A percentile compares a stretch with the other conserved stretches of the same genome.
phyloP scores from a whole-genome alignment of 2,113 vertebrate genomes.

The Cygnus buccinator region DNA sequence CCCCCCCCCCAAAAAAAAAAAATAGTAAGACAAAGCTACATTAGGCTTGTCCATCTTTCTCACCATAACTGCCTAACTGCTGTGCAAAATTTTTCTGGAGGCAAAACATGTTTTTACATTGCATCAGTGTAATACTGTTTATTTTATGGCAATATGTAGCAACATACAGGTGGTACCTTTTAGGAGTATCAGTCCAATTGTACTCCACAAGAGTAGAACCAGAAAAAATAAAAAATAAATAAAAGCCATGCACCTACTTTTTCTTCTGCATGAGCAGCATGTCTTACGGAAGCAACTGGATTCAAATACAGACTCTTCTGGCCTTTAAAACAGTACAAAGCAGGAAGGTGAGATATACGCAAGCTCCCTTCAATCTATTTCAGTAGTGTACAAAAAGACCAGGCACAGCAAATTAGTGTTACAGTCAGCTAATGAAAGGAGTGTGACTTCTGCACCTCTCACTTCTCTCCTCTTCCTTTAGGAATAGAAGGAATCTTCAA shows the following conservation, averaged over 20 bases:
- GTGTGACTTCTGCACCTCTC: background rate
- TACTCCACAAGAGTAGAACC: background rate
- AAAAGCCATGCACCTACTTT: background rate
- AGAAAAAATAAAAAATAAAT: background rate
- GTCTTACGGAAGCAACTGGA: rapidly evolving
- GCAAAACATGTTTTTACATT: background rate
- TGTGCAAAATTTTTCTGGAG: background rate
- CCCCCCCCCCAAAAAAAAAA: no score
- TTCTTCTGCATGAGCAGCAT: background rate
- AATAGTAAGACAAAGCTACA: no score
- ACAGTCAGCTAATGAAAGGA: background rate
- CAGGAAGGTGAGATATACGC: background rate
- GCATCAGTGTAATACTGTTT: background rate
- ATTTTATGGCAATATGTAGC: background rate
- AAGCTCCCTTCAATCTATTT: background rate
- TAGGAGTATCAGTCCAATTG: background rate
- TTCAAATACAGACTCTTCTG: background rate
- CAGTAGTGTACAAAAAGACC: background rate
- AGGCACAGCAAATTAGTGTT: background rate
- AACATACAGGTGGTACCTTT: background rate
- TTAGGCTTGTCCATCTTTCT: background rate
- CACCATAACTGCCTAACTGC: background rate
- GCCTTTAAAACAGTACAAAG: background rate
- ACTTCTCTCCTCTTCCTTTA: background rate
- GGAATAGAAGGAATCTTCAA: background rate